Percentiles rank a stretch among this genome's conserved stretches.
These are phyloP conservation scores for Micromussa lordhowensis DNA, from an alignment of 92 coral and sea anemone species.

Conservation along the genomic window DNA sequence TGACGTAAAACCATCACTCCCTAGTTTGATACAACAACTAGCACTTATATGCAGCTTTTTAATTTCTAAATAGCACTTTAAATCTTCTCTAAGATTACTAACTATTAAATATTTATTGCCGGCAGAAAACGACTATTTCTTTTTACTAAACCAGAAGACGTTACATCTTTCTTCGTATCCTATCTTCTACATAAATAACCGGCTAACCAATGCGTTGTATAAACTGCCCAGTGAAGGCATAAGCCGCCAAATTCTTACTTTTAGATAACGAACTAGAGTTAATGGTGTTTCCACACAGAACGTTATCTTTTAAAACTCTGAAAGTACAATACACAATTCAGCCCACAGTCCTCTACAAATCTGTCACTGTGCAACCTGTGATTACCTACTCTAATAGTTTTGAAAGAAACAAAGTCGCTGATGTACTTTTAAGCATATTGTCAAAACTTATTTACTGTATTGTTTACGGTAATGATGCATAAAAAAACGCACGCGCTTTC, in stretches of 20 bases:
- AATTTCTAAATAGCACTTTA: neutral
- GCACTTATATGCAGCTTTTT: no score
- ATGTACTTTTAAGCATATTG: neutral
- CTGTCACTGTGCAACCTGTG: neutral
- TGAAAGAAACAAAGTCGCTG: neutral
- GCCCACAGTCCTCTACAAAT: neutral
- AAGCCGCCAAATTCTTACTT: neutral
- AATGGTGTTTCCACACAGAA: neutral
- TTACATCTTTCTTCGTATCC: neutral
- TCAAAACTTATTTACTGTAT: no score
- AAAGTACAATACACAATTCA: neutral
- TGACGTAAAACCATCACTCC: neutral
- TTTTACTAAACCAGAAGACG: no score
- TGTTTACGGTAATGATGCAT: no score
- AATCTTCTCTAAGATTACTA: no score
- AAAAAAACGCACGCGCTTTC: no score
- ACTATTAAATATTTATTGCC: neutral
- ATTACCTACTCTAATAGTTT: neutral
- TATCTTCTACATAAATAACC: neutral
- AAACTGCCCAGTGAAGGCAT: neutral
- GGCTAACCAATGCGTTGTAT: neutral
- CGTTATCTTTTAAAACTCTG: neutral
- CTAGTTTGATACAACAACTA: neutral
- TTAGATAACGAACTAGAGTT: neutral
- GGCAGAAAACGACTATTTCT: neutral